phyloP scores from a whole-genome alignment of 2,888 invertebrate genomes.

The Acanthacorydalis orientalis region DNA sequence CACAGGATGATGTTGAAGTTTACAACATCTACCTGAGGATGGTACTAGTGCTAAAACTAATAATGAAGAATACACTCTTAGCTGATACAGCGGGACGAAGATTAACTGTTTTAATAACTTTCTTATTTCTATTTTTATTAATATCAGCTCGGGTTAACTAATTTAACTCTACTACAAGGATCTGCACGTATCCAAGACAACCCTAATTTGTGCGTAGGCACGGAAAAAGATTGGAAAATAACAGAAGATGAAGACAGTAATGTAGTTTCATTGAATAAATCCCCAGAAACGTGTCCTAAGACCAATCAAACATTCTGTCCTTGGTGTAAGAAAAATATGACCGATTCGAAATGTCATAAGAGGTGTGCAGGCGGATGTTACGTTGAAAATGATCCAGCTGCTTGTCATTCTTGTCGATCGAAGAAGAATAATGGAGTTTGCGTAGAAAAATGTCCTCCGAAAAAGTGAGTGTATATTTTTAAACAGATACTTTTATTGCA shows the following conservation, averaged over 20 bases:
- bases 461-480: slow-evolving; percentile 35
- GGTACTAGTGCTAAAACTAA: too few species aligned
- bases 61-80: too few species aligned
- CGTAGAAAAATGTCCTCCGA: slow-evolving; percentile 36
- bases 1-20: too few species aligned
- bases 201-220: slow-evolving; percentile 57
- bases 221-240: slow-evolving; percentile 47
- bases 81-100: too few species aligned
- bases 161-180: slow-evolving; percentile 55
- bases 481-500: slow-evolving; percentile 10
- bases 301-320: not conserved
- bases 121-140: slow-evolving; percentile 7
- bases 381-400: slow-evolving; percentile 11
- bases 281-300: not conserved
- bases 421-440: slow-evolving; percentile 23
- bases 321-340: not conserved
- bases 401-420: not conserved
- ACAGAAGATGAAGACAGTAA: not conserved
- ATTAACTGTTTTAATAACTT: too few species aligned
- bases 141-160: slow-evolving; percentile 53
- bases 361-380: slow-evolving; percentile 70
- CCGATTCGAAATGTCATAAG: slow-evolving; percentile 37
- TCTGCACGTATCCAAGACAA: slow-evolving; percentile 64
- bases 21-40: too few species aligned
- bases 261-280: not conserved